Conservation (phyloP, 2,113 vertebrate genomes). For the Panthera leo region DNA sequence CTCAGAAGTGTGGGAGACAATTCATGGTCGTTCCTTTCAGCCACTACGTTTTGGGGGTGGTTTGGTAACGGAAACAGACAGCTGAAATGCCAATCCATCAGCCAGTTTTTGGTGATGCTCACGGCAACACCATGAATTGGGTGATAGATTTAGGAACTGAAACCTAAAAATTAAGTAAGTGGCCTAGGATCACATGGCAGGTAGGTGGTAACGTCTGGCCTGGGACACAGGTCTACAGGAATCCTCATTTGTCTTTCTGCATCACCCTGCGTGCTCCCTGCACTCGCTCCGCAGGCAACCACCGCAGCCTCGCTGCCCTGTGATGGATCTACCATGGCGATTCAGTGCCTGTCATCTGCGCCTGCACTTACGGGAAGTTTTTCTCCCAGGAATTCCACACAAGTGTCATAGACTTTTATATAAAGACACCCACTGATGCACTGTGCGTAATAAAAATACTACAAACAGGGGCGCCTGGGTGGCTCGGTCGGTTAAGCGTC, state of each 20-base stretch:
- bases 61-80: not conserved
- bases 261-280: not conserved
- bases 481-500: too few species aligned
- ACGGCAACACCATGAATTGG: not conserved
- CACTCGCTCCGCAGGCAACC: not conserved
- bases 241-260: not conserved
- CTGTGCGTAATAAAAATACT: not conserved
- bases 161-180: not conserved
- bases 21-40: not conserved
- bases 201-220: not conserved
- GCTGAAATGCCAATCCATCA: not conserved
- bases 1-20: not conserved
- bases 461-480: not conserved
- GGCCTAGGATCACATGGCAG: not conserved
- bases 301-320: not conserved
- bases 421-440: not conserved
- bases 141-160: not conserved
- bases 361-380: not conserved
- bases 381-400: not conserved
- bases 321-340: not conserved
- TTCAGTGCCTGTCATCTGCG: not conserved
- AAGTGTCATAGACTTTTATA: not conserved
- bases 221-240: not conserved
- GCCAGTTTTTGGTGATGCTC: not conserved
- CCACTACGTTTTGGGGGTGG: not conserved